Evolutionary conservation across 1,140 invertebrate genomes (phyloP), one percentile per base, ranked within the genome.

Genomic region (Aradophagus sp.): DNA sequence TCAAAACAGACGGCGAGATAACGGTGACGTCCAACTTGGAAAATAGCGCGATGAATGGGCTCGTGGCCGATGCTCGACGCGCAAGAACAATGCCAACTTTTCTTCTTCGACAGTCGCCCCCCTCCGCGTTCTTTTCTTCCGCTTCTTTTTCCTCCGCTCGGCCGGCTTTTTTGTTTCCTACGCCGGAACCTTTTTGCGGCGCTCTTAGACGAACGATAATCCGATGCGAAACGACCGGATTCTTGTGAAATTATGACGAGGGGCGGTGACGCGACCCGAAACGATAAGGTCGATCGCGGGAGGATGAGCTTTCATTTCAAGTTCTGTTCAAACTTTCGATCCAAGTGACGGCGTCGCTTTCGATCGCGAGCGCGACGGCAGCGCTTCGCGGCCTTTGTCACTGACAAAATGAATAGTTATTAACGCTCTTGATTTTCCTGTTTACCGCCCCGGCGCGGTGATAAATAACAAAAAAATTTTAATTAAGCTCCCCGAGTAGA

Each of bases 41-140:
- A n/a, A n/a, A n/a, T n/a, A n/a, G n/a, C n/a, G n/a, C n/a, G n/a
- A n/a, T n/a, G n/a, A n/a, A n/a, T n/a, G n/a, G n/a, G n/a, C n/a
- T n/a, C n/a, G n/a, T n/a, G n/a, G n/a, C n/a, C n/a, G n/a, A n/a
- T n/a, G n/a, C n/a, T n/a, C n/a, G n/a, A n/a, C n/a, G n/a, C n/a
- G n/a, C 48, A 53, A 34, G 42, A 65, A 65, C 50, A 65, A 65
- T 65, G 41, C 34, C 50, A 65, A 65, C 39, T 65, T 55, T 65
- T 65, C 34, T 35, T 55, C 26, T 8, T 23, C 20, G 20, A 4
- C 8, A 4, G 8, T 23, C 20, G 8, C 8, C 8, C 8, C 20
- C 8, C 8, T 23, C 20, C 4, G 10, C 29, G 8, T 55, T 65
- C 26, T 35, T 55, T 39, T 55, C 55, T 39, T 17, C 23, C 20